These are phyloP conservation scores for Euproctis similis DNA, from an alignment of 2,888 invertebrate species.

Conservation along the genomic window DNA sequence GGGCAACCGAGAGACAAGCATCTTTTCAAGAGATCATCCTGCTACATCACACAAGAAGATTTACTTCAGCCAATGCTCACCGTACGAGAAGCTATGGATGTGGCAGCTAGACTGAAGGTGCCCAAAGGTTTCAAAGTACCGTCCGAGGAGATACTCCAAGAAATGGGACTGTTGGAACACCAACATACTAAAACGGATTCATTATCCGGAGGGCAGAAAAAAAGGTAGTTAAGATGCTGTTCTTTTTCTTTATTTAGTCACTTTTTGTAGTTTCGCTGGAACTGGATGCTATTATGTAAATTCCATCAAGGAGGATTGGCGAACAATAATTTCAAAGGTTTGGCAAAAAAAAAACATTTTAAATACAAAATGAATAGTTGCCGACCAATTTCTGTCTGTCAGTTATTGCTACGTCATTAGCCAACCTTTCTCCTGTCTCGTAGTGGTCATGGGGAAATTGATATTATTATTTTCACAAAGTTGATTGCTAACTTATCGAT, in stretches of 20 bases:
- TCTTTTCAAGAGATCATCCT: slow-evolving; percentile 81
- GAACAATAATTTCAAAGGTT: too few relatives aligned
- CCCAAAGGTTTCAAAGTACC: slow-evolving; percentile 62
- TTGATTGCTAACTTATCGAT: too few relatives aligned
- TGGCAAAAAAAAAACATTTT: too few relatives aligned
- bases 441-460: too few relatives aligned
- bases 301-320: too few relatives aligned
- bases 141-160: slow-evolving; percentile 75
- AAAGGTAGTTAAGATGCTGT: slow-evolving; percentile 54
- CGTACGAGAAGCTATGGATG: slow-evolving; percentile 84
- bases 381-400: too few relatives aligned
- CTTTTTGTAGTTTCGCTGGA: too few relatives aligned
- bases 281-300: too few relatives aligned
- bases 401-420: too few relatives aligned
- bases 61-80: slow-evolving; percentile 83
- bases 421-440: too few relatives aligned
- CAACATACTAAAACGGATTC: slow-evolving; percentile 77
- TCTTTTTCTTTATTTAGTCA: neutral
- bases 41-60: slow-evolving; percentile 89
- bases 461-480: too few relatives aligned
- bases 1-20: slow-evolving; percentile 78
- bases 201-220: slow-evolving; percentile 87
- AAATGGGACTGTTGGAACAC: slow-evolving; percentile 78
- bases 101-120: slow-evolving; percentile 85
- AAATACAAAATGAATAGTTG: too few relatives aligned